phyloP scores from a whole-genome alignment of 2,113 vertebrate genomes.

The Pteruthius melanotis region DNA sequence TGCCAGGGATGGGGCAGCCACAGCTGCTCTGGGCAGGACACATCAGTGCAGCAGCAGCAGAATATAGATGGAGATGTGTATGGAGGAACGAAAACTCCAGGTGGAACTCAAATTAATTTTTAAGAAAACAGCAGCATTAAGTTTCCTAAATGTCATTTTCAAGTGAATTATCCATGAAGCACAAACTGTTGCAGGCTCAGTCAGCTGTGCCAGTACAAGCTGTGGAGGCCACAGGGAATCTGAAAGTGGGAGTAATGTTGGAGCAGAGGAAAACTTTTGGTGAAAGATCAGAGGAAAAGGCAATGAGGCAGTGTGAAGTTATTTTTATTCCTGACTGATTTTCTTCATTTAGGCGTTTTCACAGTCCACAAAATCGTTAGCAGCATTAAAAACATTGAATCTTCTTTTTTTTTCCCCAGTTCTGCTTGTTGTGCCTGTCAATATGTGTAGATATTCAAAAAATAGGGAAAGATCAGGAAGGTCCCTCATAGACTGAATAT shows the following conservation, averaged over 20 bases:
- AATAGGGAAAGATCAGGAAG: not conserved
- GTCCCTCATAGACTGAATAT: not conserved
- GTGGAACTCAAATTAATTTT: not conserved
- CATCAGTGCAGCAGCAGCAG: not conserved
- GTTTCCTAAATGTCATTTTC: not conserved
- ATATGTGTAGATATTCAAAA: not conserved
- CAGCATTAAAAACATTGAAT: not conserved
- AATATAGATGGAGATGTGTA: not conserved
- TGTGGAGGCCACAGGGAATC: not conserved
- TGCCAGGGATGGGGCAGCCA: not conserved
- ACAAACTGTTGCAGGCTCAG: not conserved
- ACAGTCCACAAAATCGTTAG: not conserved
- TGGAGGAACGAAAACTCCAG: not conserved
- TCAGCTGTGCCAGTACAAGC: not conserved
- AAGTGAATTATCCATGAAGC: not conserved
- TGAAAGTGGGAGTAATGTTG: not conserved
- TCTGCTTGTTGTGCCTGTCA: not conserved
- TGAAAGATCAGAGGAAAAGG: conserved; percentile 5
- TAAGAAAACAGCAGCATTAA: not conserved
- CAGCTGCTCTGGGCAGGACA: not conserved
- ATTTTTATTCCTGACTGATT: conserved; percentile 21
- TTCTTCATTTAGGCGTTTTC: not conserved
- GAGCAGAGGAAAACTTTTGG: not conserved
- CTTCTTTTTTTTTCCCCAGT: not conserved
- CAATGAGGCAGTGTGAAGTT: not conserved